These are phyloP conservation scores for Eueremaeus valkanovi DNA, from an alignment of 2,888 invertebrate species.

Conservation along the genomic window DNA sequence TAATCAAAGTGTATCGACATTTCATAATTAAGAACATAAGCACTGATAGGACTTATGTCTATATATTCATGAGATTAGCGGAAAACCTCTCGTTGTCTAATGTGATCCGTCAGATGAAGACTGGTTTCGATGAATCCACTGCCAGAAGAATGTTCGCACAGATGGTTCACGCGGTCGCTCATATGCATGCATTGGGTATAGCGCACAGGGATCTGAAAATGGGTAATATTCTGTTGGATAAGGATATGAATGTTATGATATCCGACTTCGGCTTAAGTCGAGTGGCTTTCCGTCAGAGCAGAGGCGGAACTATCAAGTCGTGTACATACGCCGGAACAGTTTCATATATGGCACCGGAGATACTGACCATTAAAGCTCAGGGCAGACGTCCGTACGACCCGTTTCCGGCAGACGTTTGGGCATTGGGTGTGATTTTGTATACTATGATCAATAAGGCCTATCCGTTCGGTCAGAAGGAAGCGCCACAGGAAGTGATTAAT, in stretches of 20 bases:
- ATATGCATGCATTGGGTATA: conserved; percentile 30
- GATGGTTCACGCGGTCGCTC: conserved; percentile 11
- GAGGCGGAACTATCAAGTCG: neutral
- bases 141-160: conserved; percentile 31
- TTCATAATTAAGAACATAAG: conserved; percentile 19
- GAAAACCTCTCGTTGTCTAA: conserved; percentile 12
- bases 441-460: conserved; percentile 38
- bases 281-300: neutral
- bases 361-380: neutral
- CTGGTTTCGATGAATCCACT: neutral
- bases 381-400: conserved; percentile 25
- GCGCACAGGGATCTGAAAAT: conserved; percentile 38
- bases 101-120: neutral
- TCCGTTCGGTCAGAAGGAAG: conserved; percentile 14
- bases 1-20: conserved; percentile 30
- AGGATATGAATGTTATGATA: conserved; percentile 26
- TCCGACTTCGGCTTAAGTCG: conserved; percentile 40
- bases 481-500: neutral
- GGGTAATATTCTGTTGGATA: conserved; percentile 34
- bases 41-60: neutral
- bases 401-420: conserved; percentile 37
- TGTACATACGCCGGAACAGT: conserved; percentile 29
- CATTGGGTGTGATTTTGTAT: conserved; percentile 40
- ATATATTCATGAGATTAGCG: conserved; percentile 33
- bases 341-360: conserved; percentile 42